phyloP scores from a whole-genome alignment of 2,888 invertebrate species.

The Ornithoptera alexandrae region DNA sequence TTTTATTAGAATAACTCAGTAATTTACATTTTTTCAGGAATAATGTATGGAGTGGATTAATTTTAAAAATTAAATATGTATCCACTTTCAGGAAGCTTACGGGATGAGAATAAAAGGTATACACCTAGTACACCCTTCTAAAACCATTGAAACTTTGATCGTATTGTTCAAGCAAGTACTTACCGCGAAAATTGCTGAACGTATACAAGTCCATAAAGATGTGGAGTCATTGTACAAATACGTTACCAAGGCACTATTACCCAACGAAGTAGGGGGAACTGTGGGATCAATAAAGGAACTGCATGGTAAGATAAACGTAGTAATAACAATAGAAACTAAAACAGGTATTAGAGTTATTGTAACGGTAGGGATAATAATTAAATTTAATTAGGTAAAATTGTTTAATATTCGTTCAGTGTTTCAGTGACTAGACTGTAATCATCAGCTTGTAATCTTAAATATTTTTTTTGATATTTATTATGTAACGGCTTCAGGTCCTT shows the following conservation, averaged over 20 bases:
- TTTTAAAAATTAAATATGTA: background rate
- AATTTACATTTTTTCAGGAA: too few species aligned
- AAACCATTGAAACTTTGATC: constrained; percentile 45
- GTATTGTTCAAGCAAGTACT: constrained; percentile 49
- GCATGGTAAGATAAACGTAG: constrained; percentile 39
- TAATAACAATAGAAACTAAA: background rate
- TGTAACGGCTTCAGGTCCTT: too few species aligned
- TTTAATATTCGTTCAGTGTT: too few species aligned
- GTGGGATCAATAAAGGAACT: constrained; percentile 44
- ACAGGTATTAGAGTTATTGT: background rate
- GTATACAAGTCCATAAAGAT: constrained; percentile 46
- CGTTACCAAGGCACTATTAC: constrained; percentile 47
- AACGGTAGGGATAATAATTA: too few species aligned
- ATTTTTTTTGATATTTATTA: too few species aligned
- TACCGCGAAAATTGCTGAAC: constrained; percentile 45
- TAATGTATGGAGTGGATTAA: too few species aligned
- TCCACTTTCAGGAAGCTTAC: constrained; percentile 49
- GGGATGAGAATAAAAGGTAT: constrained; percentile 54
- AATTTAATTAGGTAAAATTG: too few species aligned
- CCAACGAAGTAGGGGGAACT: constrained; percentile 56
- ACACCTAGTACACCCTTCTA: constrained; percentile 49
- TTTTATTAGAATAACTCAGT: too few species aligned
- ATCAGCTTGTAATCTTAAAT: too few species aligned
- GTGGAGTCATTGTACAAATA: constrained; percentile 41
- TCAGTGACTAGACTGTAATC: too few species aligned